phyloP scores from a whole-genome alignment of 2,113 vertebrate genomes.

The Motacilla alba region DNA sequence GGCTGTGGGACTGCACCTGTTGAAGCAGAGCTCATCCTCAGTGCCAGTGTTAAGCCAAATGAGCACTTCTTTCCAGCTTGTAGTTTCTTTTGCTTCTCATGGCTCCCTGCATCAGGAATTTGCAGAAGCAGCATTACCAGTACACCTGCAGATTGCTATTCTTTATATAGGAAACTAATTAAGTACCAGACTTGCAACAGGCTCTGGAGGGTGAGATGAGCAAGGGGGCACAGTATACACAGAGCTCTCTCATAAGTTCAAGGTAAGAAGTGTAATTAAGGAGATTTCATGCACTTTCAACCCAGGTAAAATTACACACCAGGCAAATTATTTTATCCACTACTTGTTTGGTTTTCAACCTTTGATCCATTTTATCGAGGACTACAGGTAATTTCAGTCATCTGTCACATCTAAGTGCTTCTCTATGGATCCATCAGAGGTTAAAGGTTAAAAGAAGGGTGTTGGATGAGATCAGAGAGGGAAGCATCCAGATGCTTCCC shows the following conservation, averaged over 20 bases:
- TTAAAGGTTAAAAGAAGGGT: not conserved
- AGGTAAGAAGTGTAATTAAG: not conserved
- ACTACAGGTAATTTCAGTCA: not conserved
- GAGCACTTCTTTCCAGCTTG: not conserved
- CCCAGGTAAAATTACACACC: fast-evolving
- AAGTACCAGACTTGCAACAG: not conserved
- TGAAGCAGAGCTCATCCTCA: slow-evolving; percentile 6
- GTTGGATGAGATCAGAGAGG: not conserved
- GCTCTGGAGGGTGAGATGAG: not conserved
- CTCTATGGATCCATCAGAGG: not conserved
- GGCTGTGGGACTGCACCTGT: slow-evolving; percentile 32
- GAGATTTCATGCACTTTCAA: not conserved
- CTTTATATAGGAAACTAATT: not conserved
- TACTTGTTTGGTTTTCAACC: not conserved
- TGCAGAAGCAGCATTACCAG: not conserved
- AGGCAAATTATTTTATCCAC: not conserved
- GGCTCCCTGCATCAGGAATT: not conserved
- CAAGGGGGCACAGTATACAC: not conserved
- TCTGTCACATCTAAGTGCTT: not conserved
- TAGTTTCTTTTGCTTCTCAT: not conserved
- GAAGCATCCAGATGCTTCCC: not conserved
- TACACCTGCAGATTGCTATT: not conserved
- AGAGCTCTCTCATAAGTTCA: not conserved
- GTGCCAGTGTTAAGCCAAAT: not conserved
- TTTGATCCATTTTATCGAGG: not conserved